These are phyloP conservation scores for Rhagoletis zephyria DNA, from an alignment of 1,140 invertebrate species.

Conservation along the genomic window DNA sequence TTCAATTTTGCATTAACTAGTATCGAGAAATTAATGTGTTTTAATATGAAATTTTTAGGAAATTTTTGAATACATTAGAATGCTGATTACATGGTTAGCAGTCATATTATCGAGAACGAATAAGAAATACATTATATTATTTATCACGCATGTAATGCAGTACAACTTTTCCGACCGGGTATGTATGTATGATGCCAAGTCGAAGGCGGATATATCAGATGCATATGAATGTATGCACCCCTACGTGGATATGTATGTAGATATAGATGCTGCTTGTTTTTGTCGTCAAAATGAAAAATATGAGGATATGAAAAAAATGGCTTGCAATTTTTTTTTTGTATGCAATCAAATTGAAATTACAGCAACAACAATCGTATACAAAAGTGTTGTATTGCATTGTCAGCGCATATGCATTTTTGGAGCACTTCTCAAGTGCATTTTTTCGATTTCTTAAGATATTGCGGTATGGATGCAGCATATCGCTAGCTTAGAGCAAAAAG, in stretches of 20 bases:
- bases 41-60: too few species aligned
- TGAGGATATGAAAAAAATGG: background rate
- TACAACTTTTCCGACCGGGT: too few species aligned
- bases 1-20: too few species aligned
- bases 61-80: too few species aligned
- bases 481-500: too few species aligned
- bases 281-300: background rate
- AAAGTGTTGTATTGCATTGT: too few species aligned
- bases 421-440: background rate
- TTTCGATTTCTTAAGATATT: background rate
- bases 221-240: background rate
- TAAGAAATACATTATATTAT: too few species aligned
- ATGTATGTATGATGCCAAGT: background rate
- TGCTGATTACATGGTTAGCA: too few species aligned
- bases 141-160: too few species aligned
- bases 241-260: background rate
- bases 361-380: background rate
- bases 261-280: background rate
- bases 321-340: background rate
- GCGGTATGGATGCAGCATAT: too few species aligned
- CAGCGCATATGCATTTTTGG: background rate
- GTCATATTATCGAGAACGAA: too few species aligned
- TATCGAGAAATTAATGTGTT: too few species aligned
- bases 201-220: background rate
- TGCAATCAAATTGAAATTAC: background rate